Evolutionary conservation across 2,797 vertebrate genomes (phyloP), one percentile per base, ranked within the genome.

Genomic region (Xiphorhynchus erythropygius): DNA sequence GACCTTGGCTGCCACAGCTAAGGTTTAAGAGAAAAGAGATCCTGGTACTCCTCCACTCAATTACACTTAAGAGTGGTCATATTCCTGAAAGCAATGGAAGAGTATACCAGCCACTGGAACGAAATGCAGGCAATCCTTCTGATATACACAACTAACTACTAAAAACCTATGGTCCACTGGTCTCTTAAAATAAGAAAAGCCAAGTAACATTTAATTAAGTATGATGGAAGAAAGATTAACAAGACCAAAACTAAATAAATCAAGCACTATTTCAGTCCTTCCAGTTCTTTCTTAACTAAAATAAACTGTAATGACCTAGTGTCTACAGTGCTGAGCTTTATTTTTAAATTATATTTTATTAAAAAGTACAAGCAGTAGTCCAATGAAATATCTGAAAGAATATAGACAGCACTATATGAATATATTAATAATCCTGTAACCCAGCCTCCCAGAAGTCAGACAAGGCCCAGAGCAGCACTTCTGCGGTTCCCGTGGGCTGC

Each of bases 191-290:
- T 7, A 18, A 79, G 76, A 90, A 62, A 62, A 2, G 2, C 12
- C 32, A 69, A 75, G 37, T 3, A 63, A 35, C 5, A 25, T 3
- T 21, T 65, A 63, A 0, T 32, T 19, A 80, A 27, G 5, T 19
- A 65, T 0, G 0, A 83, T 8, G 1, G 10, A 56, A 67, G 23
- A 68, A 75, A 49, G 1, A 55, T 18, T 4, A 88, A 50, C 10
- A 39, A 75, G 14, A 57, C 7, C 27, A 64, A 81, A 83, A 55
- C 8, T 8, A 64, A 78, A 56, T 8, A 46, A 28, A 50, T 37
- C n/a, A n/a, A 64, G 8, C 22, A 39, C 11, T 35, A 63, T 15
- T 77, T 41, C 37, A 59, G 39, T 33, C 28, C 30, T 57, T 59
- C 24, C 19, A 44, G 30, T n/a, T n/a, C 18, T 18, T 23, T 49